Base-by-base conservation (phyloP, 2,888 invertebrate species). In the Sclerodermus sp. region DNA sequence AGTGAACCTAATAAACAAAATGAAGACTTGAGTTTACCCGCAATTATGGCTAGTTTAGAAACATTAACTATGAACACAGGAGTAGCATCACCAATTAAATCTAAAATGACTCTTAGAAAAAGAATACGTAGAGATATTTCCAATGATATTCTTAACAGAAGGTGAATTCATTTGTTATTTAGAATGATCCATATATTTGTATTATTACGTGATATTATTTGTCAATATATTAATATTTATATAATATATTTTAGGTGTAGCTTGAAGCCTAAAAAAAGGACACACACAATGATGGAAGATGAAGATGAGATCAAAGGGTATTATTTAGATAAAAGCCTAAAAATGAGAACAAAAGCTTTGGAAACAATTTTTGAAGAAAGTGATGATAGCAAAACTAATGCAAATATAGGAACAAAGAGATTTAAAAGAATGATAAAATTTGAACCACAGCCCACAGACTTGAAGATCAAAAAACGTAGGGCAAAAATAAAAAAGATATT, bases 351-450 rank as follows among this genome's bases (percentile, higher is more conserved):
- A 43, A 82, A 83, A 62, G 82, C 80, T 50, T 76, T 86, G 62
- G 86, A 86, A 74, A 86, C 85, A 1, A 86, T 85, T 66, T 85
- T 82, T 66, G 86, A 86, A 75, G 85, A 85, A 59, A 82, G 81
- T 62, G 76, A 79, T 53, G 79, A 74, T 40, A 77, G 64, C 52
- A 76, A 70, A 57, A 80, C 80, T 42, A 71, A 79, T 29, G 72
- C 76, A n/a, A 71, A 78, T 4, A 82, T 85, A 62, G 81, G 84
- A 38, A 80, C 79, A 1, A 80, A 81, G 46, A 84, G 84, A 72
- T 79, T 84, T 1, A 84, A 83, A 72, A 80, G 85, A 76, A 78
- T 83, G 64, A 78, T 85, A 51, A 81, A 83, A 70, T 85, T 85
- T 71, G 80, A 81, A 64, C 55, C 78, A 58, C 79, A 81, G 60